A percentile compares a stretch with the other conserved stretches of the same genome.
Evolutionary conservation across 2,888 invertebrate species (phyloP).

Genomic region (Galeruca laticollis): DNA sequence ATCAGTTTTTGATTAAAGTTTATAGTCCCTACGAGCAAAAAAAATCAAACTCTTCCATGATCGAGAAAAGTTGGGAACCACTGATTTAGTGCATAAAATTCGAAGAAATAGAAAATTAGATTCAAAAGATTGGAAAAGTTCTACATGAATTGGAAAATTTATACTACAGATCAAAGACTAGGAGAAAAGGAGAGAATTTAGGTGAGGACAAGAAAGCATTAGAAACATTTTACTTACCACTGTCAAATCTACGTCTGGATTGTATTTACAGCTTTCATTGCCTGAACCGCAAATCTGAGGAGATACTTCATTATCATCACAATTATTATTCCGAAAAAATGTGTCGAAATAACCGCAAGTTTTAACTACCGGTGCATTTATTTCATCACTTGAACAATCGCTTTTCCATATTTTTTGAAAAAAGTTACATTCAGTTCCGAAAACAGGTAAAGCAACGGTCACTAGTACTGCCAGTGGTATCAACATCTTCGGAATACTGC

Average conservation of each 20-base stretch:
- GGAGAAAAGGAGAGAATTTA: not conserved
- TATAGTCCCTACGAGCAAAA: no score
- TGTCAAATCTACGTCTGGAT: slow-evolving; percentile 52
- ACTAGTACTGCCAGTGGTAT: not conserved
- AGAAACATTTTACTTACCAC: slow-evolving; percentile 51
- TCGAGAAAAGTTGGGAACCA: no score
- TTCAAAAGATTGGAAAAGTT: no score
- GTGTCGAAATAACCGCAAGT: slow-evolving; percentile 12
- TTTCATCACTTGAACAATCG: slow-evolving; percentile 5
- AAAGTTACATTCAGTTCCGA: slow-evolving; percentile 22
- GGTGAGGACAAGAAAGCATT: no score
- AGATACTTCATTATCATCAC: slow-evolving; percentile 2
- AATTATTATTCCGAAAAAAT: slow-evolving; percentile 4
- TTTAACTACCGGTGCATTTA: not conserved
- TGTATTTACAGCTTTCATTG: slow-evolving; percentile 28
- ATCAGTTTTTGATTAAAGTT: no score
- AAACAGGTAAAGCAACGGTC: not conserved
- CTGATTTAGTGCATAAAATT: no score
- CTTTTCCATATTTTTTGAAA: slow-evolving; percentile 26
- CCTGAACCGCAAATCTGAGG: not conserved
- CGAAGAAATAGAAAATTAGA: no score
- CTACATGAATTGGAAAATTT: no score
- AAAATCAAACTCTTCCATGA: no score
- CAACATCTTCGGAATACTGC: not conserved
- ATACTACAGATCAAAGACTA: no score